Evolutionary conservation across 2,113 vertebrate genomes (phyloP).

Genomic region (Grammomys surdaster): DNA sequence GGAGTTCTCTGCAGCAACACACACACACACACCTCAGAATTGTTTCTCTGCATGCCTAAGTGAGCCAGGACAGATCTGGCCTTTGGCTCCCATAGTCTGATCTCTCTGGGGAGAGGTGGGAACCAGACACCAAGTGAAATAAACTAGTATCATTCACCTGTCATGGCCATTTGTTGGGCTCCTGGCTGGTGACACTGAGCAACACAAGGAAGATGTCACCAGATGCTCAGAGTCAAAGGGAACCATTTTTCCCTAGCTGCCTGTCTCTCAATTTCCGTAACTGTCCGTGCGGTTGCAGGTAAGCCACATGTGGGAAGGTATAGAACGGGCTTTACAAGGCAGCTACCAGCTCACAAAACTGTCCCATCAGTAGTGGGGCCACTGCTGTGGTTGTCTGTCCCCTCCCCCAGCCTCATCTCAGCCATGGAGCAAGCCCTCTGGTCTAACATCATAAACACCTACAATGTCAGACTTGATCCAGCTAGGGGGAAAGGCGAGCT

Average conservation of each 20-base stretch:
- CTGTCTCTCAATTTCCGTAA: background rate
- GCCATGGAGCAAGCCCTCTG: background rate
- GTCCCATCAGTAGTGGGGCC: background rate
- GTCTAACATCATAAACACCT: background rate
- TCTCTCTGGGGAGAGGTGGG: background rate
- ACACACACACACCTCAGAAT: background rate
- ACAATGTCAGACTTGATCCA: background rate
- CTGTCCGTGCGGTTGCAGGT: background rate
- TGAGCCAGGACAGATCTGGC: background rate
- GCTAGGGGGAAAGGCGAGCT: too few relatives aligned
- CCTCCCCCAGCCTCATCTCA: background rate
- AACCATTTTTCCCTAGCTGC: too few relatives aligned
- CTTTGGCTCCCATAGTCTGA: background rate
- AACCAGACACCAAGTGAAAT: fast-evolving
- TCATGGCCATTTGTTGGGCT: fast-evolving
- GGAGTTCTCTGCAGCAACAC: background rate
- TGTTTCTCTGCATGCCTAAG: background rate
- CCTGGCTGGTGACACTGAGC: background rate
- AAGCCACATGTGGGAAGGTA: background rate
- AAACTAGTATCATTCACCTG: background rate
- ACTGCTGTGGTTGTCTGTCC: background rate
- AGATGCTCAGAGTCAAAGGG: background rate
- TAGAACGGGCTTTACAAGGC: fast-evolving
- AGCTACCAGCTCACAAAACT: background rate
- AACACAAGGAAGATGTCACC: background rate